These are phyloP conservation scores for Cyclargus thomasi DNA, from an alignment of 1,140 invertebrate species.

Conservation along the genomic window DNA sequence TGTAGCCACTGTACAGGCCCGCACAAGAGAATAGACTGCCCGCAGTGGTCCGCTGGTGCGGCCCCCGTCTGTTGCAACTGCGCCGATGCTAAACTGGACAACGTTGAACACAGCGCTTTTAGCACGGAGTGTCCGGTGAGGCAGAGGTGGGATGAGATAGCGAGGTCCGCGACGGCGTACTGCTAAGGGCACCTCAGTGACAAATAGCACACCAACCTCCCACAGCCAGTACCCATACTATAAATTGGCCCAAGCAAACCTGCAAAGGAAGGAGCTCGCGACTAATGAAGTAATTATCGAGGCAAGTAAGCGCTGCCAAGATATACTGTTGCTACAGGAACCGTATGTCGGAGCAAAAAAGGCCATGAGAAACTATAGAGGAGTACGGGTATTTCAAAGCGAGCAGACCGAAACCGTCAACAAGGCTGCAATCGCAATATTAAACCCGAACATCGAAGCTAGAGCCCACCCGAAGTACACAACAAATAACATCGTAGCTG, in stretches of 20 bases:
- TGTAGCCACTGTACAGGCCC: slow-evolving; percentile 13
- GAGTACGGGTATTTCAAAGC: too few species aligned
- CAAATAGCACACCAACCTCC: not conserved
- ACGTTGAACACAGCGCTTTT: not conserved
- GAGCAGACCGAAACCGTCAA: too few species aligned
- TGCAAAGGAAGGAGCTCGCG: not conserved
- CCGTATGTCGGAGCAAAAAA: not conserved
- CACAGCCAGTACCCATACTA: not conserved
- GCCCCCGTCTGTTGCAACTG: not conserved
- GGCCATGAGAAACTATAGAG: too few species aligned
- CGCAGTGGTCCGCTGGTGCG: not conserved
- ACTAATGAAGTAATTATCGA: not conserved
- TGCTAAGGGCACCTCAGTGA: not conserved
- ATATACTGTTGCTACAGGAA: not conserved
- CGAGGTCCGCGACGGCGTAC: not conserved
- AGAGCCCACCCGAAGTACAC: not conserved
- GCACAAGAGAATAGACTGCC: not conserved
- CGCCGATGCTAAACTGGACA: not conserved
- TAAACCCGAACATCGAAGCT: not conserved
- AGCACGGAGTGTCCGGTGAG: not conserved
- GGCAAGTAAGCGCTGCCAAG: not conserved
- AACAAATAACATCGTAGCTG: not conserved
- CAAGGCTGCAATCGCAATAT: not conserved
- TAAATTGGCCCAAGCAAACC: not conserved
- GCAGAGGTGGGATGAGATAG: slow-evolving; percentile 9